Conservation (phyloP, 2,888 invertebrate species). For the Microchrysa polita region DNA sequence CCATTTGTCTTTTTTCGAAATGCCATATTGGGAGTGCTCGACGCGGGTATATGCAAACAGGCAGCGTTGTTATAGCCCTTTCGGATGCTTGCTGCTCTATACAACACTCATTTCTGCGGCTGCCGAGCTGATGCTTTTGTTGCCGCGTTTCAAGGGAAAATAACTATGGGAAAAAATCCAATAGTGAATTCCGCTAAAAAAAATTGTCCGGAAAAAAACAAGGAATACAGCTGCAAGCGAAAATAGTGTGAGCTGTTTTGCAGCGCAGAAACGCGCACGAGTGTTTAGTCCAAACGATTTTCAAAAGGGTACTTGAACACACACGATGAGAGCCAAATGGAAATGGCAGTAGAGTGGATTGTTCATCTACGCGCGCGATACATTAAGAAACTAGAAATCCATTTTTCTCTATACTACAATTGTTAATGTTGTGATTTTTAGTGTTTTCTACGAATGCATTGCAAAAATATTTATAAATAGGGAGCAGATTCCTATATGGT, state of each 20-base stretch:
- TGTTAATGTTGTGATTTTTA: not conserved
- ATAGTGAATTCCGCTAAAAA: not conserved
- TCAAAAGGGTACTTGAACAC: conserved; percentile 1
- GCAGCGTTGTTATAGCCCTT: too few relatives aligned
- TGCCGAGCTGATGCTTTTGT: not conserved
- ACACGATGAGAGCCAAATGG: conserved; percentile 8
- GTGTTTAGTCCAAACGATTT: conserved; percentile 8
- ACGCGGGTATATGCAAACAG: too few relatives aligned
- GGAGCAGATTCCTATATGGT: too few relatives aligned
- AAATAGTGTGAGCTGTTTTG: not conserved
- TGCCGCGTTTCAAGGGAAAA: not conserved
- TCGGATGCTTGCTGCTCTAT: not conserved
- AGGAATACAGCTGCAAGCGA: not conserved
- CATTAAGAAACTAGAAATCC: conserved; percentile 3
- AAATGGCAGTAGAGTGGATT: conserved; percentile 1
- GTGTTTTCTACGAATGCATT: not conserved
- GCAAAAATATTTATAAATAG: not conserved
- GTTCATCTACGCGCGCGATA: not conserved
- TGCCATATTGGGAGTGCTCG: not conserved
- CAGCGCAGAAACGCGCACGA: not conserved
- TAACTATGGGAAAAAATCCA: not conserved
- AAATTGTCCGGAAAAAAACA: not conserved
- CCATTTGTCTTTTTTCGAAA: conserved; percentile 12
- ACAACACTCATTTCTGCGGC: not conserved
- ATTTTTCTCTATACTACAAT: not conserved